Evolutionary conservation across 64 coral and sea anemone genomes (phyloP).

Genomic region (Pachyseris speciosa): DNA sequence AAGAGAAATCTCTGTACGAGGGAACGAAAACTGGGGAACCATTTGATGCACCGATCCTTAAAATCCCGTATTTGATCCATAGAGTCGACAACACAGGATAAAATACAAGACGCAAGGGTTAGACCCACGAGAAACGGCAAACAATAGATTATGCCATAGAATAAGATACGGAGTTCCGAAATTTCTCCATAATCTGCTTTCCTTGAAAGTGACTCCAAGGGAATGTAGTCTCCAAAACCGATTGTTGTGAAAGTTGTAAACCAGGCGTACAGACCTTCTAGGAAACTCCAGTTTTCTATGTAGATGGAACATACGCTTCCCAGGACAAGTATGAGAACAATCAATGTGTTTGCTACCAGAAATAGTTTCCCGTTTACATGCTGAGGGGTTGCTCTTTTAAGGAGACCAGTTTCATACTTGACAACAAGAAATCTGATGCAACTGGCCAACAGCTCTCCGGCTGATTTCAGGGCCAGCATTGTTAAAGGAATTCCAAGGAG

Average conservation of each 20-base stretch:
- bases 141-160: background rate
- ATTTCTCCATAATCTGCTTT: background rate
- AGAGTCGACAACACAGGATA: background rate
- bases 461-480: slow-evolving; percentile 49
- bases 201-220: background rate
- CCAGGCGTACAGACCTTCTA: background rate
- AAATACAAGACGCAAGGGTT: background rate
- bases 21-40: background rate
- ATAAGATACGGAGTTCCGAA: background rate
- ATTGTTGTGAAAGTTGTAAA: slow-evolving; percentile 26
- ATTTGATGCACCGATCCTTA: background rate
- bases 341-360: background rate
- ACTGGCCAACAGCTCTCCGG: slow-evolving; percentile 22
- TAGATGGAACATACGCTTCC: background rate
- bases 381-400: background rate
- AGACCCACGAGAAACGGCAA: background rate
- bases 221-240: slow-evolving; percentile 17
- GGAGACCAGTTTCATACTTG: background rate
- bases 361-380: background rate
- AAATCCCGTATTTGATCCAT: background rate
- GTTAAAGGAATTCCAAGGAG: slow-evolving; percentile 32
- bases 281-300: background rate
- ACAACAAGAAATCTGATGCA: background rate
- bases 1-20: background rate
- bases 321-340: background rate